Conservation (phyloP, 2,888 invertebrate species). For the Eupeodes luniger region DNA sequence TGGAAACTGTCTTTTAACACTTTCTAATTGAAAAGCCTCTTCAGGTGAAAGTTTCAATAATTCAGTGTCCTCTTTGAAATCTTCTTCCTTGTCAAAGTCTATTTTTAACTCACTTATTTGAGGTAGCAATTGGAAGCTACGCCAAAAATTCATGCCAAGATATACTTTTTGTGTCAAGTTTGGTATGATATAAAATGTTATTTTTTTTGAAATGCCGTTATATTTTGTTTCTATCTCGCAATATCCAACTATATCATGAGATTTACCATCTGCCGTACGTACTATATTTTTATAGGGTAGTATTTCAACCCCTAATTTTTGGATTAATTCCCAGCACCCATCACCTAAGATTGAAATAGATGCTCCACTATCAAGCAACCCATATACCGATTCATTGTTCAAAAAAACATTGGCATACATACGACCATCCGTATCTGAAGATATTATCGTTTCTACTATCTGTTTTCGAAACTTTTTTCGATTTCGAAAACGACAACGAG, state of each 20-base stretch:
- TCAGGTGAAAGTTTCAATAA: background rate
- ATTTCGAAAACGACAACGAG: background rate
- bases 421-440: background rate
- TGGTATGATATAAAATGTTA: background rate
- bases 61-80: background rate
- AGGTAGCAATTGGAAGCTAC: background rate
- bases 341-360: background rate
- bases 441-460: background rate
- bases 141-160: background rate
- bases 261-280: background rate
- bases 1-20: too few relatives aligned
- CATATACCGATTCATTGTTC: background rate
- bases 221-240: background rate
- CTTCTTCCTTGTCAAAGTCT: background rate
- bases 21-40: too few relatives aligned
- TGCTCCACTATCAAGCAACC: background rate
- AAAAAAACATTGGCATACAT: background rate
- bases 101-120: too few relatives aligned
- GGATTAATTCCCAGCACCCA: background rate
- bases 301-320: background rate
- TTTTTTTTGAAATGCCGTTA: background rate
- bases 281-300: background rate
- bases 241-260: background rate
- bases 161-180: background rate
- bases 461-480: background rate